phyloP scores from a whole-genome alignment of 2,888 invertebrate genomes.

The Bembecia ichneumoniformis region DNA sequence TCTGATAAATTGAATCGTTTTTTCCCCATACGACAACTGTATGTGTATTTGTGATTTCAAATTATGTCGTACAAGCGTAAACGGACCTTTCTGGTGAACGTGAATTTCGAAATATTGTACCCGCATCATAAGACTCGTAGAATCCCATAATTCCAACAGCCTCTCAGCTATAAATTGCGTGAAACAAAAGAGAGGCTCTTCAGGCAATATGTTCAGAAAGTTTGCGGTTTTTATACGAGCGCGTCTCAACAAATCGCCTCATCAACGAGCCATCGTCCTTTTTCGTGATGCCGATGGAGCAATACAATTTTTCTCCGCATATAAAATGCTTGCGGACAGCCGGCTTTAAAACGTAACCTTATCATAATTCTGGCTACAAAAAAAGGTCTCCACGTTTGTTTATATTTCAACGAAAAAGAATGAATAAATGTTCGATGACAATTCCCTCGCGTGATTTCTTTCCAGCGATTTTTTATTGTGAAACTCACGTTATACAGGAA shows the following conservation, averaged over 20 bases:
- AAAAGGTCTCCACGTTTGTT: not conserved
- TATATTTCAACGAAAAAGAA: not conserved
- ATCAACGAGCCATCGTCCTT: constrained; percentile 21
- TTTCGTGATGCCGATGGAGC: constrained; percentile 11
- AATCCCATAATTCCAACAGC: constrained; percentile 16
- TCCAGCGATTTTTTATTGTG: not conserved
- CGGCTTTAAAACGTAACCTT: not conserved
- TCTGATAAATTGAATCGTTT: constrained; percentile 22
- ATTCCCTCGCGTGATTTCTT: not conserved
- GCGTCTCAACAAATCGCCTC: constrained; percentile 33
- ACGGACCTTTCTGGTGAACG: not conserved
- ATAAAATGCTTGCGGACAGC: constrained; percentile 2
- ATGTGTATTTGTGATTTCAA: not conserved
- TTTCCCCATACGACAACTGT: constrained; percentile 24
- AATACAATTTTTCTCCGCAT: constrained; percentile 13
- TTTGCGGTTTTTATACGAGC: constrained; percentile 43
- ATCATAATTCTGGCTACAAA: not conserved
- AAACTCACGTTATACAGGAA: constrained; percentile 45
- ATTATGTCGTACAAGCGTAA: not conserved
- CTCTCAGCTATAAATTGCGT: constrained; percentile 36
- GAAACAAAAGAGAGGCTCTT: constrained; percentile 42
- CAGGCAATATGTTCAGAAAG: constrained; percentile 37
- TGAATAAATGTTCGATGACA: not conserved
- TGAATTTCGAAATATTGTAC: constrained; percentile 23
- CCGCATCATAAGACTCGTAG: constrained; percentile 23